Evolutionary conservation across 2,888 invertebrate species (phyloP), one percentile per base, ranked within the genome.

Genomic region (Hypolimnas misippus): DNA sequence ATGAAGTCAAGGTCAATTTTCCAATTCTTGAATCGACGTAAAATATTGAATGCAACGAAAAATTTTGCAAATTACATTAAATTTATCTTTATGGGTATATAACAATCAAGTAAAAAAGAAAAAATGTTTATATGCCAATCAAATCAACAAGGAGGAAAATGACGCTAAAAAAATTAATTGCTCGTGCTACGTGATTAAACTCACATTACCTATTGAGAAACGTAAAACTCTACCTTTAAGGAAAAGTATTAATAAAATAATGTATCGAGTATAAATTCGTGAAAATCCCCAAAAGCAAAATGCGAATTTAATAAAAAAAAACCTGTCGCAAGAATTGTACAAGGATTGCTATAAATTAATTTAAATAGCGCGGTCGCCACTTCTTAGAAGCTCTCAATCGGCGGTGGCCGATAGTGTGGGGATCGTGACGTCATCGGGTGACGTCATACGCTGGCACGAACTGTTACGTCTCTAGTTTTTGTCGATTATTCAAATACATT

Each of bases 361-460:
- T 70, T 69, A 70, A 70, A 70, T 72, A 71, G 76, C 70, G 71
- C 75, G 74, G 71, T 72, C 72, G 76, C 73, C 67, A 73, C 74
- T 85, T 84, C 82, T 76, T 75, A 76, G 82, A 84, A 83, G 77
- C 77, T 67, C 68, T 74, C 75, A 70, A 73, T 62, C 70, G 68
- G 73, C 63, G 68, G 67, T 68, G 71, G 71, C 10, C 73, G 71
- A 42, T 53, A 57, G 74, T 74, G 73, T 69, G 73, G 72, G 72
- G 66, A 60, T 42, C 46, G 67, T 83, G 82, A 84, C 84, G 84
- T 82, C 83, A 83, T 66, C n/a, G 56, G 31, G 72, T 89, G 86
- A 89, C 89, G 88, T 89, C 85, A 88, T 71, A 65, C 62, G 55
- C 69, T 81, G 80, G 76, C 73, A 77, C 78, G 77, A 83, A 76